Evolutionary conservation across 2,113 vertebrate genomes (phyloP), one percentile per base, ranked within the genome.

Genomic region (Panthera tigris): DNA sequence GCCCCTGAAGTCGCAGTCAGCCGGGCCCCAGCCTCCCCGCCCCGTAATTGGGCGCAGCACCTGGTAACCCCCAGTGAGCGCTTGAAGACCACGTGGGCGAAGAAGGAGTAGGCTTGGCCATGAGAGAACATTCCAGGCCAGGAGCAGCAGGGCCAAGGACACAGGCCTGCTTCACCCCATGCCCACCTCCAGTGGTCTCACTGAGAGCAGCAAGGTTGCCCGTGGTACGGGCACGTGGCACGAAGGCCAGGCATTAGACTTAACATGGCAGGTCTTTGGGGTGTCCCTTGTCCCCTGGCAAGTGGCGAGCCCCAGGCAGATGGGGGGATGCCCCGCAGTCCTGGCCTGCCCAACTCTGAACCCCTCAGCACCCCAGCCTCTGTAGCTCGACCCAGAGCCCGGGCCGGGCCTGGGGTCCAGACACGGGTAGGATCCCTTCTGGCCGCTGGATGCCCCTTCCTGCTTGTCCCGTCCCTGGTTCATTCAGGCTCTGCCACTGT

Each of bases 1-100:
- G 5, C 63, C 48, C 41, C 21, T 1, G 9, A 5, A n/a, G 31
- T 36, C 76, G 12, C 7, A 2, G 8, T 61, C 68, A 39, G 78
- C 13, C 18, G 2, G 36, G 65, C 25, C 19, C 13, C 4, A 33
- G 74, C 50, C 27, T 15, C 41, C 41, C 76, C 0, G 0, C 0
- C 57, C 23, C 63, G 16, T 29, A 9, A 14, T 13, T 13, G 12
- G 48, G 12, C 83, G 21, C 16, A 0, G 13, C 19, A 31, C 74
- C 36, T 82, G 29, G 63, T 41, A 76, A 71, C 66, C 12, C 4
- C 55, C 23, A 10, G 41, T 16, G 16, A 71, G 41, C 3, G 3
- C 23, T 13, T 33, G 36, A 66, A 39, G 31, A 91, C 16, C 39
- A 3, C 4, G 5, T 21, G 57, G 39, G n/a, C 33, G 16, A 88